Percentiles rank a stretch among this genome's conserved stretches.
These are phyloP conservation scores for Lepidurus arcticus DNA, from an alignment of 1,140 invertebrate species.

Conservation along the genomic window DNA sequence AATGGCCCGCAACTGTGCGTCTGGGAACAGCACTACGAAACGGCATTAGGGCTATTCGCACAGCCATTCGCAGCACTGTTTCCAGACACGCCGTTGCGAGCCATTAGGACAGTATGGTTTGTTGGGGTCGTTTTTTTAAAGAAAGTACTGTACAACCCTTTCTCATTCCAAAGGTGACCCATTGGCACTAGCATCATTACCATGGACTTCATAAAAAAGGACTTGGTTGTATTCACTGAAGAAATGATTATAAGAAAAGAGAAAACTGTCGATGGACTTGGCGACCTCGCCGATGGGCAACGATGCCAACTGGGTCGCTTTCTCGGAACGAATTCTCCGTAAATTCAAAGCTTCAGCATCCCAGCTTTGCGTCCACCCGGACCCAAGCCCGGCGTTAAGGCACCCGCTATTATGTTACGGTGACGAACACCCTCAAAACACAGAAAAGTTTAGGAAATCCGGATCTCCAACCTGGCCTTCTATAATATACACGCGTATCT, in stretches of 20 bases:
- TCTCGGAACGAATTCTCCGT: neutral
- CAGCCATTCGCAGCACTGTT: too few relatives aligned
- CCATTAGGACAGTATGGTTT: neutral
- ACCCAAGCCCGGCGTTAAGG: neutral
- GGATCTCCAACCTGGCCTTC: neutral
- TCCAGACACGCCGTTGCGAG: neutral
- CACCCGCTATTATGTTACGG: neutral
- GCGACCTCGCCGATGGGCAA: constrained; percentile 6
- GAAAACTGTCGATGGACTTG: neutral
- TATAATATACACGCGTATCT: neutral
- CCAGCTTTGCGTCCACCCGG: neutral
- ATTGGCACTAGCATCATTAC: neutral
- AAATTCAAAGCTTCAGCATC: neutral
- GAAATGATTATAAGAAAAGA: constrained; percentile 8
- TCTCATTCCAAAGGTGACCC: neutral
- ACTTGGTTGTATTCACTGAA: neutral
- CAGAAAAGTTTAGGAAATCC: neutral
- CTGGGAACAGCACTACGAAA: too few relatives aligned
- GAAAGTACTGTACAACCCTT: neutral
- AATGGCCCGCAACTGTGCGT: too few relatives aligned
- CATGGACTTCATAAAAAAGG: neutral
- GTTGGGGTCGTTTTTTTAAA: neutral
- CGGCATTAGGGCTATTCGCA: too few relatives aligned
- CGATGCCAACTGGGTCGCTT: constrained; percentile 20
- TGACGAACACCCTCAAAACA: neutral